Conservation (phyloP, 2,797 vertebrate species). For the Artibeus jamaicensis region DNA sequence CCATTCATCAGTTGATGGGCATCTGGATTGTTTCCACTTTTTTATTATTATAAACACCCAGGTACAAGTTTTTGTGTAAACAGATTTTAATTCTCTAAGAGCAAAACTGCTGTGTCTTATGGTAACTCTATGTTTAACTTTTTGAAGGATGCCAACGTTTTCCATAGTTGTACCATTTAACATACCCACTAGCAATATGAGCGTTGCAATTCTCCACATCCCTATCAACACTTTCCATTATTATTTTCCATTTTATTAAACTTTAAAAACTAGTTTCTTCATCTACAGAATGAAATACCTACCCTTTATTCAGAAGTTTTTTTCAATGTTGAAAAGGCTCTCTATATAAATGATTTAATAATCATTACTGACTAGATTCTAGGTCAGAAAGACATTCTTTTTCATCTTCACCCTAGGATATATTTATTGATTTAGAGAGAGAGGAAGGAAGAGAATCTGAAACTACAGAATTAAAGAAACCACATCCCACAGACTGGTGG, state of each 20-base stretch:
- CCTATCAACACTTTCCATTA: neutral
- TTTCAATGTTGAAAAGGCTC: neutral
- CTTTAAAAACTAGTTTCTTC: neutral
- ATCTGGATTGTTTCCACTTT: neutral
- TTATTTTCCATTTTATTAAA: neutral
- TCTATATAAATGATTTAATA: slow-evolving; percentile 3
- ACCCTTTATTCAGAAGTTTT: neutral
- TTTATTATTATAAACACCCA: neutral
- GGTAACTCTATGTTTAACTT: neutral
- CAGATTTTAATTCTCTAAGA: neutral
- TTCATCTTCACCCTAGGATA: too few relatives aligned
- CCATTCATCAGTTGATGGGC: neutral
- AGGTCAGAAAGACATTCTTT: neutral
- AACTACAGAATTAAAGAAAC: too few relatives aligned
- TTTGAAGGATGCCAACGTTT: neutral
- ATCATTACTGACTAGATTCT: neutral
- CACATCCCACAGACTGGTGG: too few relatives aligned
- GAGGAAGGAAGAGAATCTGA: too few relatives aligned
- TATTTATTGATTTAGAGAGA: too few relatives aligned
- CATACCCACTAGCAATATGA: neutral
- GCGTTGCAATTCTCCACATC: neutral
- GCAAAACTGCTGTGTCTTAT: neutral
- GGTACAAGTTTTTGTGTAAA: neutral
- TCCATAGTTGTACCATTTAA: neutral
- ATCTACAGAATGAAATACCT: slow-evolving; percentile 3